Percentiles rank a stretch among this genome's conserved stretches.
These are phyloP conservation scores for Prunella fulvescens DNA, from an alignment of 2,113 vertebrate genomes.

Conservation along the genomic window DNA sequence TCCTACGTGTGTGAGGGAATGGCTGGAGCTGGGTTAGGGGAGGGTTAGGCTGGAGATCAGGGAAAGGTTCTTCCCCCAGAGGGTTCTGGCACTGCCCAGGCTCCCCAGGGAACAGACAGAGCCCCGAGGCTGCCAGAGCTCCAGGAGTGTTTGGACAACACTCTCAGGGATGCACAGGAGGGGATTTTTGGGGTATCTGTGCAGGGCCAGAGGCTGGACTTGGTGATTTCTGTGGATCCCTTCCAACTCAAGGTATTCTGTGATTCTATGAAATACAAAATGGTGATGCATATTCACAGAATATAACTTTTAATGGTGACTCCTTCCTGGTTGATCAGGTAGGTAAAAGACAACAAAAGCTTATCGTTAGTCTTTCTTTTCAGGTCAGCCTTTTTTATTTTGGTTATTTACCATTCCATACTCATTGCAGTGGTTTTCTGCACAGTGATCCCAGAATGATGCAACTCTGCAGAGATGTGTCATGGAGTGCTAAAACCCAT, in stretches of 20 bases:
- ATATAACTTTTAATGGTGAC: not conserved
- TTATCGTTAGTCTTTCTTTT: not conserved
- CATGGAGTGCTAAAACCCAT: not conserved
- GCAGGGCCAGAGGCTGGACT: not conserved
- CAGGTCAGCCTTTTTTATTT: not conserved
- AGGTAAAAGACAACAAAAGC: not conserved
- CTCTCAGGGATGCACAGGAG: not conserved
- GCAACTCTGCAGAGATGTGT: not conserved
- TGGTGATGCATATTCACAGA: not conserved
- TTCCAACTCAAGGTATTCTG: not conserved
- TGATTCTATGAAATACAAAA: not conserved
- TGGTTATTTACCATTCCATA: not conserved
- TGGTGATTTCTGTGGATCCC: fast-evolving
- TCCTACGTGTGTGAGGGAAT: not conserved
- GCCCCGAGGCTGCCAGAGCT: not conserved
- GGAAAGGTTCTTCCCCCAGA: fast-evolving
- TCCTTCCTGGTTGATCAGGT: not conserved
- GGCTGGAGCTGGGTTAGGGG: not conserved
- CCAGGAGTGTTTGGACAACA: fast-evolving
- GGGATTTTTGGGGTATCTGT: too few relatives aligned
- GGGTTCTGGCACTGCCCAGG: not conserved
- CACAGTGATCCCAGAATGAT: not conserved
- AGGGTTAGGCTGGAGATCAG: fast-evolving
- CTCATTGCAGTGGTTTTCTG: not conserved
- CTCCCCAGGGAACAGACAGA: not conserved